Base-by-base conservation (phyloP, 2,113 vertebrate genomes). In the Gymnarchus niloticus region DNA sequence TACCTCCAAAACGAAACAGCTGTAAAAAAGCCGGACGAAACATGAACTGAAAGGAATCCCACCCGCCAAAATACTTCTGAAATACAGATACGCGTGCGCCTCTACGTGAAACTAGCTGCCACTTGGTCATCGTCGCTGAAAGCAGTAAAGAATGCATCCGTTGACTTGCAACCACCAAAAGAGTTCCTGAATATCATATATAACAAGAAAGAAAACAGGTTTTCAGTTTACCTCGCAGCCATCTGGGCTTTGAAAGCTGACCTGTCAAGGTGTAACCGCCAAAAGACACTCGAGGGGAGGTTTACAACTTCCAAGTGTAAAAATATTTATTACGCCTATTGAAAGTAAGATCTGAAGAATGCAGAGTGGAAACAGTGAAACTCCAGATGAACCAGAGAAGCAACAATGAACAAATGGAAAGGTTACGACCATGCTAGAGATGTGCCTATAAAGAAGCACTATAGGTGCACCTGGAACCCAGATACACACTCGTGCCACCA, bases 301-400 rank as follows among this genome's bases (percentile, higher is more conserved):
- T 90, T 90, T 89, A 90, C 87, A 90, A 87, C 88, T 88, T 90
- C 87, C 87, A 89, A 89, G 87, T 88, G 89, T 91, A 89, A 90
- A 90, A 88, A 87, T 88, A 89, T 91, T 90, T 89, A 89, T 90
- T 88, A 84, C 81, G 83, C 83, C 52, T 87, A 86, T 83, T 88
- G 86, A 88, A 88, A 88, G 78, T 77, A 65, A 87, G 88, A 88
- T 86, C 83, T 88, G 69, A 81, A 80, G 81, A 88, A 87, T 21
- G 77, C 33, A 77, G 78, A 77, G 28, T 81, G 44, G 69, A 82
- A 52, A 83, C 49, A 59, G 51, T 87, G 87, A 85, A 86, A 85
- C 83, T 82, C 76, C 85, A 37, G 84, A 88, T 85, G 87, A 88
- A 86, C 86, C 83, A 83, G 83, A 86, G 81, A 78, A 86, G 80